Evolutionary conservation across 1,140 invertebrate genomes (phyloP), one percentile per base, ranked within the genome.

Genomic region (Heliconius hewitsoni): DNA sequence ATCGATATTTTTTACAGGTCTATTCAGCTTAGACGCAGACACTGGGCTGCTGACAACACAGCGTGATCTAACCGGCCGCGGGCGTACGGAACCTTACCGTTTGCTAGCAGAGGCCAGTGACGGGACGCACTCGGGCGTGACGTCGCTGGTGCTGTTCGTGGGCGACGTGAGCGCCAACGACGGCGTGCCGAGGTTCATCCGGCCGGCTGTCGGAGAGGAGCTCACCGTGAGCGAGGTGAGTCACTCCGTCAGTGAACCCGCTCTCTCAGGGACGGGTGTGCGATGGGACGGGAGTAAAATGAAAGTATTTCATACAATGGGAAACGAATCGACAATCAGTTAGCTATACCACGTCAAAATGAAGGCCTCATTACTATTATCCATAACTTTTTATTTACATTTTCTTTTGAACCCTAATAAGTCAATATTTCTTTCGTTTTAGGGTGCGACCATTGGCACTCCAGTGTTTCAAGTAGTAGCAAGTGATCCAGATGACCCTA

Each of bases 151-250:
- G 1, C 86, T 98, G 1, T 97, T 96, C 81, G 96, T 98, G 37
- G 97, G 97, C 0, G 97, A 98, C 86, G 97, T 98, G 0, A 97
- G 97, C 60, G 96, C 96, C 77, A 98, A 98, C 86, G 97, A 98
- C 89, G 97, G 97, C 0, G 96, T 98, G 9, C 97, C 97, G 0
- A 94, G 96, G 9, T 98, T 98, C 82, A 96, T 97, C 9, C 94
- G 96, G 70, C 97, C 97, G 0, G 96, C 95, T 6, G 89, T 96
- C 0, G 96, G 97, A n/a, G 97, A 98, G 89, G 90, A 96, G 8
- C 96, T 97, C 1, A 95, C 95, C 83, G 94, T 98, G n/a, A 95
- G 96, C 8, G 97, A 98, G 95, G 96, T 50, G 19, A 74, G 55
- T n/a, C 55, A 57, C 55, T 46, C 42, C 5, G 42, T 46, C 42